Conservation (phyloP, 2,113 vertebrate genomes). For the Ahaetulla prasina region DNA sequence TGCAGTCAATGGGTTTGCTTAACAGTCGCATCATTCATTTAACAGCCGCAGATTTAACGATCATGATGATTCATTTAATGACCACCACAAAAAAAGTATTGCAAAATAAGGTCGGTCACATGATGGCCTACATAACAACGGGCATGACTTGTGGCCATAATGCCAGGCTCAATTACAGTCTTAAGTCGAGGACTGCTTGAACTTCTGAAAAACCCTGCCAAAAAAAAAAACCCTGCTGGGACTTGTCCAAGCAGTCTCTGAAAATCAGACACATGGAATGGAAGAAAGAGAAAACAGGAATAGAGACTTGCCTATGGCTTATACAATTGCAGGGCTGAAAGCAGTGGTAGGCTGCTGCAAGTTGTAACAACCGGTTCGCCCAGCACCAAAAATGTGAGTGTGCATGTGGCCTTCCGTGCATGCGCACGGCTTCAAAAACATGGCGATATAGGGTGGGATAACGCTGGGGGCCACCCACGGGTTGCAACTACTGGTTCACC, state of each 20-base stretch:
- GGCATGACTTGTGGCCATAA: too few species aligned
- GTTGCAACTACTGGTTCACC: too few species aligned
- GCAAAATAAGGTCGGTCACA: background rate
- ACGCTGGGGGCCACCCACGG: too few species aligned
- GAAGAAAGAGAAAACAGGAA: background rate
- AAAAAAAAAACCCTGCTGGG: background rate
- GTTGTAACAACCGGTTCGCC: too few species aligned
- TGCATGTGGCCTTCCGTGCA: too few species aligned
- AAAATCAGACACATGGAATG: background rate
- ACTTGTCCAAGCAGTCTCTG: too few species aligned
- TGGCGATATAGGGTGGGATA: too few species aligned
- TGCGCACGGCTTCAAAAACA: too few species aligned
- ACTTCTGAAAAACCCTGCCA: background rate
- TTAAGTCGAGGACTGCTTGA: background rate
- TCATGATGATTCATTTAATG: background rate
- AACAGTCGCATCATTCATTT: background rate
- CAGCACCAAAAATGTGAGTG: too few species aligned
- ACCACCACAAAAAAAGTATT: background rate
- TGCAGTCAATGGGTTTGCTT: background rate
- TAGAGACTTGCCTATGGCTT: background rate
- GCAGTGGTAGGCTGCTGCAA: too few species aligned
- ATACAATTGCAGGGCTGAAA: background rate
- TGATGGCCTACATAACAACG: background rate
- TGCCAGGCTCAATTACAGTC: background rate
- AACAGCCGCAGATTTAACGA: background rate